Evolutionary conservation across 2,113 vertebrate genomes (phyloP).

Genomic region (Hirundichthys speculiger): DNA sequence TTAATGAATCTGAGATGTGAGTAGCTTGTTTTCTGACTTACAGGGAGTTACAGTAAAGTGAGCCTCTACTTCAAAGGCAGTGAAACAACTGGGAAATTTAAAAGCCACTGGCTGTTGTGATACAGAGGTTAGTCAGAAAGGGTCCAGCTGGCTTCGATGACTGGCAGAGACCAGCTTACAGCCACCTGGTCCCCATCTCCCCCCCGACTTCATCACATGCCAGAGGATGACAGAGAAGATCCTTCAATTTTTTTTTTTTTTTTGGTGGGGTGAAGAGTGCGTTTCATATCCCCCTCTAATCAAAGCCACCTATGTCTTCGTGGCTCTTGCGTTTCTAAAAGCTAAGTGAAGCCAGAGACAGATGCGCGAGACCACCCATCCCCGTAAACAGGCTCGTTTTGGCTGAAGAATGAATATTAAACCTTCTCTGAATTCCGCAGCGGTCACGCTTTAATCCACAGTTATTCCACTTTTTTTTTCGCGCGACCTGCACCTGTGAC

Average conservation of each 20-base stretch:
- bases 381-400: conserved; percentile 72
- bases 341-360: conserved; percentile 75
- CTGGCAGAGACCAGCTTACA: conserved; percentile 52
- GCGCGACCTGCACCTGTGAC: conserved; percentile 81
- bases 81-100: conserved; percentile 65
- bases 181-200: conserved; percentile 76
- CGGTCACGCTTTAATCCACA: conserved; percentile 74
- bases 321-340: conserved; percentile 63
- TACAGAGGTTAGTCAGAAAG: conserved; percentile 73
- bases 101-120: conserved; percentile 66
- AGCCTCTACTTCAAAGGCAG: conserved; percentile 60
- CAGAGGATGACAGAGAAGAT: conserved; percentile 71
- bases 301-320: conserved; percentile 68
- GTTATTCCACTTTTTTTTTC: conserved; percentile 35
- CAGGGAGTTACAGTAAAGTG: conserved; percentile 57
- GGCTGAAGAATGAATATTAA: conserved; percentile 63
- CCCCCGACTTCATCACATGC: conserved; percentile 56
- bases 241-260: conserved; percentile 53
- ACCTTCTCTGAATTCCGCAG: conserved; percentile 69
- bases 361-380: conserved; percentile 80
- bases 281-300: conserved; percentile 78
- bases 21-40: conserved; percentile 54
- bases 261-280: conserved; percentile 52
- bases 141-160: conserved; percentile 68
- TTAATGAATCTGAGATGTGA: conserved; percentile 57